phyloP scores from a whole-genome alignment of 2,113 vertebrate species.

The Ploceus nigricollis region DNA sequence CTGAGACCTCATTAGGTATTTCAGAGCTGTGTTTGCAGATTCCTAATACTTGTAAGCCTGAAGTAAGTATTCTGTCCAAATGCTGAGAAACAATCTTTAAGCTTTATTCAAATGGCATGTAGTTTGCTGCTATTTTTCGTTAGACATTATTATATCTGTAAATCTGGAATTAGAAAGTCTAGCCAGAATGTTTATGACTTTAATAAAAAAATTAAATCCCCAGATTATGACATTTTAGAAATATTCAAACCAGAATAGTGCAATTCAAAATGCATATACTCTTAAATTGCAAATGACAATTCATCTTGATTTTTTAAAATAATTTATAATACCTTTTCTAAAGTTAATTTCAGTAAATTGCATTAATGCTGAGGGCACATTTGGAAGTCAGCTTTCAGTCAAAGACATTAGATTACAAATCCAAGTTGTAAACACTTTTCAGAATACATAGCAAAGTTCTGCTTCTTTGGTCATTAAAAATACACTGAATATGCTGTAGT shows the following conservation, averaged over 20 bases:
- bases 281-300: neutral
- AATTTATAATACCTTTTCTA: neutral
- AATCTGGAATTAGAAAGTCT: neutral
- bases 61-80: conserved; percentile 43
- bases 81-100: conserved; percentile 10
- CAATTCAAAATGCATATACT: neutral
- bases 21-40: conserved; percentile 37
- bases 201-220: conserved; percentile 35
- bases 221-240: conserved; percentile 29
- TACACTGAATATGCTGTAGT: neutral
- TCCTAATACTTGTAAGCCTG: conserved; percentile 51
- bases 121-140: conserved; percentile 25
- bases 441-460: neutral
- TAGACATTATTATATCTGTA: conserved; percentile 10
- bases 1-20: conserved; percentile 54
- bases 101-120: conserved; percentile 14
- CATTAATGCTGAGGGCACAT: neutral
- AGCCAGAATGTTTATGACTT: neutral
- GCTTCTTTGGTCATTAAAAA: neutral
- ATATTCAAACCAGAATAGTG: neutral
- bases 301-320: neutral
- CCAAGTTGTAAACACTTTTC: neutral
- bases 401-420: neutral
- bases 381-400: neutral
- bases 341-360: neutral